phyloP scores from a whole-genome alignment of 2,888 invertebrate genomes.

The Pristionchus entomophagus region DNA sequence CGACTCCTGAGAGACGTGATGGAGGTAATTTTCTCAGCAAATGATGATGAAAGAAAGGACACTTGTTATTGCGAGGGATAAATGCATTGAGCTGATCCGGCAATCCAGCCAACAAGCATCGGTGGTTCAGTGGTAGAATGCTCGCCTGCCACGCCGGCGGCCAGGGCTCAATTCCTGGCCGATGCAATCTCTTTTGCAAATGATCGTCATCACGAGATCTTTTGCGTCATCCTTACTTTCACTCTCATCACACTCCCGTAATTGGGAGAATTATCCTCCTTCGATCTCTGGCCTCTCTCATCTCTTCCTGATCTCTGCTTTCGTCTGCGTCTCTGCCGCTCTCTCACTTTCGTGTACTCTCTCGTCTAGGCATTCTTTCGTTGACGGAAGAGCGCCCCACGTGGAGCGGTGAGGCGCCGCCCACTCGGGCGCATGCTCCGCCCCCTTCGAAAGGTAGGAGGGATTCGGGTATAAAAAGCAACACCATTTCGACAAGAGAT shows the following conservation, averaged over 20 bases:
- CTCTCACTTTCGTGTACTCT: constrained; percentile 6
- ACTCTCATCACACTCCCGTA: neutral
- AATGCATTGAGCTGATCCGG: neutral
- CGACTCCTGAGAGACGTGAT: neutral
- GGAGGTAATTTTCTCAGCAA: neutral
- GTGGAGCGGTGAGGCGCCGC: too few relatives aligned
- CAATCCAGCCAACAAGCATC: constrained; percentile 52
- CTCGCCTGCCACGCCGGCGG: constrained; percentile 75
- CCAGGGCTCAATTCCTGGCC: constrained; percentile 74
- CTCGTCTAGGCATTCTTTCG: constrained; percentile 25
- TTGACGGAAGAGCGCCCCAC: constrained; percentile 23
- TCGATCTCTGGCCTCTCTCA: neutral
- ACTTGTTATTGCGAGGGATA: neutral
- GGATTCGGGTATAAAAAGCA: constrained; percentile 34
- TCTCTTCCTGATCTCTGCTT: constrained; percentile 5
- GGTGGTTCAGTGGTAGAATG: constrained; percentile 75
- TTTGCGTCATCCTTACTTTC: constrained; percentile 21
- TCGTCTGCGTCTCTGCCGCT: neutral
- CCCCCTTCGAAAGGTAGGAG: neutral
- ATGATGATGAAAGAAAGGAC: neutral
- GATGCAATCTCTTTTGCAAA: constrained; percentile 58
- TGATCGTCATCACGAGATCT: neutral
- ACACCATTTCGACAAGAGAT: neutral
- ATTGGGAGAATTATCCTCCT: neutral
- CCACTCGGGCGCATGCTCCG: neutral